Evolutionary conservation across 2,113 vertebrate species (phyloP).

Genomic region (Nothoprocta perdicaria): DNA sequence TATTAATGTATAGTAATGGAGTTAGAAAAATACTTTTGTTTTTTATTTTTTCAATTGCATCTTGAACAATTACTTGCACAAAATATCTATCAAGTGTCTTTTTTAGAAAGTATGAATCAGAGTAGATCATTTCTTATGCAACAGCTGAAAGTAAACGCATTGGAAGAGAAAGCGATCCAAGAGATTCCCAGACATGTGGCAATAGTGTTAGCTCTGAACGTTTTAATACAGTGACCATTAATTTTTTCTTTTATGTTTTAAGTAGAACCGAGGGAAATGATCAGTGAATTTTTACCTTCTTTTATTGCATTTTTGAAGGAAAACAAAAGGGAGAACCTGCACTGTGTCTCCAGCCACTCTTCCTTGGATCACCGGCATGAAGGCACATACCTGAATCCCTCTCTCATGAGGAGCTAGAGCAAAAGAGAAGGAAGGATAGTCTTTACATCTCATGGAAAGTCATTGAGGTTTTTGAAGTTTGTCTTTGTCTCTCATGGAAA

Average conservation of each 20-base stretch:
- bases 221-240: neutral
- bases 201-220: too few species aligned
- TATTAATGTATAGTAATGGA: slow-evolving; percentile 27
- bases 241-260: neutral
- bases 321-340: neutral
- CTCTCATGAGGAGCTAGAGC: neutral
- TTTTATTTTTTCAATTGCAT: neutral
- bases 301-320: fast-evolving
- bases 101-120: slow-evolving; percentile 6
- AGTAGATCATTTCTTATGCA: neutral
- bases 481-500: neutral
- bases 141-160: neutral
- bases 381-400: fast-evolving
- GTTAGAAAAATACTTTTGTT: neutral
- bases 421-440: neutral
- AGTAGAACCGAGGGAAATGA: neutral
- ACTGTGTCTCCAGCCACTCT: neutral
- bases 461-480: neutral
- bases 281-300: neutral
- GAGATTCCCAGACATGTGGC: neutral
- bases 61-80: slow-evolving; percentile 40
- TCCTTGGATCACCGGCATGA: neutral
- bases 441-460: neutral
- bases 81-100: slow-evolving; percentile 21
- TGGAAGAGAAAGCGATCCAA: neutral